phyloP scores from a whole-genome alignment of 1,140 invertebrate genomes.

The Caenorhabditis brenneri region DNA sequence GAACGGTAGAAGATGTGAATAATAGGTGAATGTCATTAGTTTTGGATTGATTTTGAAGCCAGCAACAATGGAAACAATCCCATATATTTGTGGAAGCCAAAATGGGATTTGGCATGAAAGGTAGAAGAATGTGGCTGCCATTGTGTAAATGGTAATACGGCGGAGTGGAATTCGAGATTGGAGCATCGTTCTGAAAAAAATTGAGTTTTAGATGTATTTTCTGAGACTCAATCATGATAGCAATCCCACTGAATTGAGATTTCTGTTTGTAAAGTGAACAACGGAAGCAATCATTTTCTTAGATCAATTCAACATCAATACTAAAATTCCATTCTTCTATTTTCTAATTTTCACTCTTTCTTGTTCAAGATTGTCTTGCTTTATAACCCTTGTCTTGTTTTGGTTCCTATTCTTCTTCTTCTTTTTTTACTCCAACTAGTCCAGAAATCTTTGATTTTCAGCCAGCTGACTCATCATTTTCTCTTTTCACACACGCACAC shows the following conservation, averaged over 20 bases:
- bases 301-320: too few relatives aligned
- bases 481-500: too few relatives aligned
- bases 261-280: too few relatives aligned
- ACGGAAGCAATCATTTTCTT: too few relatives aligned
- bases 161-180: conserved; percentile 51
- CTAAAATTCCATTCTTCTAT: not conserved
- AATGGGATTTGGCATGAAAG: conserved; percentile 50
- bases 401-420: too few relatives aligned
- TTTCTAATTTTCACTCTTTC: not conserved
- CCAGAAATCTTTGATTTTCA: conserved; percentile 9
- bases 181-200: conserved; percentile 47
- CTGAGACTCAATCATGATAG: too few relatives aligned
- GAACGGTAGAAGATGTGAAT: conserved; percentile 50
- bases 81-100: conserved; percentile 49
- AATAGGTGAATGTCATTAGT: conserved; percentile 43
- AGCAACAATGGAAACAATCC: not conserved
- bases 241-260: too few relatives aligned
- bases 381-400: conserved; percentile 4
- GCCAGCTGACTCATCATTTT: not conserved
- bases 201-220: not conserved
- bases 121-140: conserved; percentile 48
- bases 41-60: conserved; percentile 2
- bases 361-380: not conserved
- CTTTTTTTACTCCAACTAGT: not conserved
- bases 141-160: conserved; percentile 51